phyloP scores from a whole-genome alignment of 64 coral and sea anemone genomes.

The Porites lutea region DNA sequence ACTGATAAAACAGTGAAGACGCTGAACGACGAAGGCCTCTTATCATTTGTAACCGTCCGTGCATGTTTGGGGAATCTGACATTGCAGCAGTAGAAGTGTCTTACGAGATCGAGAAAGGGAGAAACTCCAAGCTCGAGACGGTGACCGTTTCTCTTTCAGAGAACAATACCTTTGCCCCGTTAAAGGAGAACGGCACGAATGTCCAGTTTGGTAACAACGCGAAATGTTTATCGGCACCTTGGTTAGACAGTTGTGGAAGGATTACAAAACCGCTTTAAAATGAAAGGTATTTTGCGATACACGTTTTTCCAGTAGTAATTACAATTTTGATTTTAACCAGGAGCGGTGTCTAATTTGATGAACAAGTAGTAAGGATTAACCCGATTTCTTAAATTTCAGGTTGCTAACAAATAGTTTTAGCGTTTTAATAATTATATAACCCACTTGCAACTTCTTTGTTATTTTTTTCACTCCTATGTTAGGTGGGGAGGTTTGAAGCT shows the following conservation, averaged over 20 bases:
- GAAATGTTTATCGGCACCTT: neutral
- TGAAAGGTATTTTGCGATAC: slow-evolving; percentile 4
- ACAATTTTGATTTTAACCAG: neutral
- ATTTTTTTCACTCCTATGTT: neutral
- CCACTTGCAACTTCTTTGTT: neutral
- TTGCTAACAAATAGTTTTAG: neutral
- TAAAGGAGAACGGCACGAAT: neutral
- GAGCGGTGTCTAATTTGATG: too few relatives aligned
- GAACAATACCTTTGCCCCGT: neutral
- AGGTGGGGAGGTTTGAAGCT: neutral
- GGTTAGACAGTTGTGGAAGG: neutral
- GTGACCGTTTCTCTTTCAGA: too few relatives aligned
- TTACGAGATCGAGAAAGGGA: too few relatives aligned
- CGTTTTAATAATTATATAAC: neutral
- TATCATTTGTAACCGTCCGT: too few relatives aligned
- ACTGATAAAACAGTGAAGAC: too few relatives aligned
- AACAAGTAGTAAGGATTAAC: neutral
- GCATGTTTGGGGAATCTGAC: too few relatives aligned
- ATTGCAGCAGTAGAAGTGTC: too few relatives aligned
- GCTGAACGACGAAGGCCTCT: too few relatives aligned
- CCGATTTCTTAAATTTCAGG: too few relatives aligned
- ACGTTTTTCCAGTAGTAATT: too few relatives aligned
- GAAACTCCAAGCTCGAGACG: neutral
- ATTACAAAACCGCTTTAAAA: neutral
- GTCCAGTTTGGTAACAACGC: neutral